These are phyloP conservation scores for Zophobas atratus DNA, from an alignment of 1,140 invertebrate genomes.

Conservation along the genomic window DNA sequence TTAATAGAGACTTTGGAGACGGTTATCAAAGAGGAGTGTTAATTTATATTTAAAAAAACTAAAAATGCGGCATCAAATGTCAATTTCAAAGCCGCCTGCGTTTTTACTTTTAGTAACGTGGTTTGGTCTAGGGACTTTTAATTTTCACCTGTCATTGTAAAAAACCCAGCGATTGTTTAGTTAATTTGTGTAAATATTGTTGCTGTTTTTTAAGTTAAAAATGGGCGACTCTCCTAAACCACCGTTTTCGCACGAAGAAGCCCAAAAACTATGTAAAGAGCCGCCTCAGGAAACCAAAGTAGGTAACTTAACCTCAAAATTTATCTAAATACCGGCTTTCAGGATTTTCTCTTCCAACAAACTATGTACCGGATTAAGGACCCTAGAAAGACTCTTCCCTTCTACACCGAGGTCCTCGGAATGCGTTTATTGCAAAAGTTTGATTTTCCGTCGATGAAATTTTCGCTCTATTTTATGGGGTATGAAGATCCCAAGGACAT, in stretches of 20 bases:
- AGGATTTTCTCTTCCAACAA: constrained; percentile 95
- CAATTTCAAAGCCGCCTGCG: no score
- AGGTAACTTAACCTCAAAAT: constrained; percentile 49
- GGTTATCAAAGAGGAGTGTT: no score
- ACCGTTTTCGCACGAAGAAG: constrained; percentile 74
- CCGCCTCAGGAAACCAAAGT: constrained; percentile 77
- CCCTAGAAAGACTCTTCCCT: constrained; percentile 87
- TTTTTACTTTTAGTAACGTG: no score
- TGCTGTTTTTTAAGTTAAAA: constrained; percentile 15
- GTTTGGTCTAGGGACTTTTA: no score
- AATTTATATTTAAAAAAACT: no score
- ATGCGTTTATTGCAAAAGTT: constrained; percentile 92
- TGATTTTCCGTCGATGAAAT: constrained; percentile 92
- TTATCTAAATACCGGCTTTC: constrained; percentile 57
- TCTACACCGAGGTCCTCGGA: constrained; percentile 92
- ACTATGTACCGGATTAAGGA: constrained; percentile 97
- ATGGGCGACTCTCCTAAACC: constrained; percentile 55
- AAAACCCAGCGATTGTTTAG: no score
- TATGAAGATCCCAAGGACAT: constrained; percentile 86
- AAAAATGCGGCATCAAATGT: no score
- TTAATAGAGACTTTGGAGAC: no score
- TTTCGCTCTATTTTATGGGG: constrained; percentile 95
- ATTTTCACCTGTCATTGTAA: no score
- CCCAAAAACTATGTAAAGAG: constrained; percentile 75
- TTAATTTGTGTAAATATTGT: no score